These are phyloP conservation scores for Sinocyclocheilus grahami DNA, from an alignment of 2,113 vertebrate genomes.

Conservation along the genomic window DNA sequence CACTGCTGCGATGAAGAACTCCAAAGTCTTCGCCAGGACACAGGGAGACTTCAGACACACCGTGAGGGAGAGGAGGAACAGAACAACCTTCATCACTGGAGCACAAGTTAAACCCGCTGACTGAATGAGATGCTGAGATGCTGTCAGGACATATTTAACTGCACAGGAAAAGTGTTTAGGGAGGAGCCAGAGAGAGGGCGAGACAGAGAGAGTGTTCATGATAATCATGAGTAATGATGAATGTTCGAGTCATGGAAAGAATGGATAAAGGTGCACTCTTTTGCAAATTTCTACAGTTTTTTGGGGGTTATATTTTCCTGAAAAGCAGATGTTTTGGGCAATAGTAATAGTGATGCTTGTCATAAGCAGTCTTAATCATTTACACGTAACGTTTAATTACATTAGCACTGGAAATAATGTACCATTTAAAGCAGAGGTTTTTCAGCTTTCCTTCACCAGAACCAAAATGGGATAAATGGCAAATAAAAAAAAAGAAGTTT, in stretches of 20 bases:
- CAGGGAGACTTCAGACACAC: background rate
- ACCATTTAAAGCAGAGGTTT: background rate
- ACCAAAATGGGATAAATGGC: background rate
- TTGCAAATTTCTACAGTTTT: background rate
- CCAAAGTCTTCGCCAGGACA: constrained; percentile 45
- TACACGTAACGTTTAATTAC: background rate
- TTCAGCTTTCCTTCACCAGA: background rate
- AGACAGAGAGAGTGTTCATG: background rate
- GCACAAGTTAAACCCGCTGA: background rate
- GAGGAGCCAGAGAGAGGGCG: background rate
- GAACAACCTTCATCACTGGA: constrained; percentile 46
- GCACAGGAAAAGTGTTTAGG: background rate
- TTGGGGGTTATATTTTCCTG: background rate
- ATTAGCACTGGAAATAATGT: background rate
- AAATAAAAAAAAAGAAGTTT: no score
- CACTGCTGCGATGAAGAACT: constrained; percentile 53
- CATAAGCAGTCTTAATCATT: background rate
- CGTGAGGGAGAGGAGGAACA: constrained; percentile 36
- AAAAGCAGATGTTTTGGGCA: background rate
- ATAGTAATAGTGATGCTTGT: background rate
- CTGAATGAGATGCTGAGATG: background rate
- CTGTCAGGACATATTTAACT: constrained; percentile 17
- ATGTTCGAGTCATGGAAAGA: background rate
- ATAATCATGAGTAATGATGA: background rate
- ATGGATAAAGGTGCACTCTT: background rate